A percentile compares a stretch with the other conserved stretches of the same genome.
Evolutionary conservation across 2,797 vertebrate genomes (phyloP).

Genomic region (Philypnodon macrostomus): DNA sequence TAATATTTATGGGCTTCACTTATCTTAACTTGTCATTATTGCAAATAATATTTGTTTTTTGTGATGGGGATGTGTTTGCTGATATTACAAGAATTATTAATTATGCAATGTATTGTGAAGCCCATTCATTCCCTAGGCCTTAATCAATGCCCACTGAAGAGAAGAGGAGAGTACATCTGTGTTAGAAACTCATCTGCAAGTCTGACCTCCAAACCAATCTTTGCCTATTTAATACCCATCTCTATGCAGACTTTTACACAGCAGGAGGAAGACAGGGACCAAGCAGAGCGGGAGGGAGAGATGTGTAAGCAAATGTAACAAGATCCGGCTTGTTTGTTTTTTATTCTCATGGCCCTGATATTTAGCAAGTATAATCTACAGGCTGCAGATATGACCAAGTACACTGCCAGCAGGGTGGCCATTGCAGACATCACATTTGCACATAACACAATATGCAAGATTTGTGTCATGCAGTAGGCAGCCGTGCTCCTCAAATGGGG

Average conservation of each 20-base stretch:
- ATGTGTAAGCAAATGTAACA: conserved; percentile 58
- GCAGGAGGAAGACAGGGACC: conserved; percentile 12
- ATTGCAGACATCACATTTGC: conserved; percentile 16
- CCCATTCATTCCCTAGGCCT: conserved; percentile 27
- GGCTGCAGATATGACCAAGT: conserved; percentile 60
- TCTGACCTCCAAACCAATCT: conserved; percentile 56
- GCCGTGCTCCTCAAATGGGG: too few species aligned
- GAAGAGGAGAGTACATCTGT: conserved; percentile 37
- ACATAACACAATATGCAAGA: neutral
- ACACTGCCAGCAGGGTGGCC: conserved; percentile 46
- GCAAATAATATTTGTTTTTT: too few species aligned
- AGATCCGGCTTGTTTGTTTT: conserved; percentile 67
- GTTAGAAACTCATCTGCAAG: conserved; percentile 46
- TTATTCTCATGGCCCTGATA: conserved; percentile 74
- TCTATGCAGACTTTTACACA: conserved; percentile 47
- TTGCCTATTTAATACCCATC: conserved; percentile 43
- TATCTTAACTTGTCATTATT: too few species aligned
- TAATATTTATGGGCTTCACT: too few species aligned
- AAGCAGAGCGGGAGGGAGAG: conserved; percentile 1
- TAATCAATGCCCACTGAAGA: conserved; percentile 52
- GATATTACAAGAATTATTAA: too few species aligned
- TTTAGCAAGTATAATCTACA: conserved; percentile 68
- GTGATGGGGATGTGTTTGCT: too few species aligned
- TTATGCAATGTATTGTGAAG: too few species aligned
- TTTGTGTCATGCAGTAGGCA: too few species aligned